Conservation (phyloP, 1,140 invertebrate species). For the Plodia interpunctella region DNA sequence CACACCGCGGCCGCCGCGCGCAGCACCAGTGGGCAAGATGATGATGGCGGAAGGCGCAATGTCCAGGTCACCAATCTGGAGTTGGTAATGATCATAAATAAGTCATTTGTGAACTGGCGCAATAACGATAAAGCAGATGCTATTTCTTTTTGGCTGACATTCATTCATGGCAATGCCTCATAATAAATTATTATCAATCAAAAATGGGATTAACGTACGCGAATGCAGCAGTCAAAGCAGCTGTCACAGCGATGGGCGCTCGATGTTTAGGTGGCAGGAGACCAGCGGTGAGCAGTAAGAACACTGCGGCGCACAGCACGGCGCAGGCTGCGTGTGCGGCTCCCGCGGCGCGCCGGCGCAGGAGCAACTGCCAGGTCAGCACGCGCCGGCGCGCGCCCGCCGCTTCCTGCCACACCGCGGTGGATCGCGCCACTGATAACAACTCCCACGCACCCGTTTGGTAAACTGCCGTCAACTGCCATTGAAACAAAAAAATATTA, state of each 20-base stretch:
- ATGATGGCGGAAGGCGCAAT: not conserved
- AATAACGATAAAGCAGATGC: too few species aligned
- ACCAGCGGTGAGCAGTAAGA: slow-evolving; percentile 39
- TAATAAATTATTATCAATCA: too few species aligned
- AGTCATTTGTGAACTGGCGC: too few species aligned
- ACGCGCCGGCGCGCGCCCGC: slow-evolving; percentile 24
- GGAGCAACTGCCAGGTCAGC: slow-evolving; percentile 29
- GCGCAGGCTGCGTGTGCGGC: slow-evolving; percentile 33
- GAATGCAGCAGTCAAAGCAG: slow-evolving; percentile 38
- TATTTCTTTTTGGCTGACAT: too few species aligned
- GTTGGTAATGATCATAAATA: not conserved
- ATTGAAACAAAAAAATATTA: not conserved
- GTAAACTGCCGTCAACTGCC: slow-evolving; percentile 37
- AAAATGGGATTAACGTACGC: too few species aligned
- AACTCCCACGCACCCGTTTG: slow-evolving; percentile 53
- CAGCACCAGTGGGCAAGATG: not conserved
- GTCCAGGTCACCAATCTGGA: not conserved
- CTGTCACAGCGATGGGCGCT: slow-evolving; percentile 37
- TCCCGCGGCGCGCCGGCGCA: slow-evolving; percentile 44
- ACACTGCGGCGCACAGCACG: slow-evolving; percentile 28
- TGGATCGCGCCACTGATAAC: slow-evolving; percentile 20
- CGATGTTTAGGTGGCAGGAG: slow-evolving; percentile 37
- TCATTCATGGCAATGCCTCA: too few species aligned
- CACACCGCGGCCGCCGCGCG: not conserved
- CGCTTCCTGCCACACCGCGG: slow-evolving; percentile 19